Evolutionary conservation across 2,113 vertebrate genomes (phyloP), one percentile per base, ranked within the genome.

Genomic region (Chrysochloris asiatica): DNA sequence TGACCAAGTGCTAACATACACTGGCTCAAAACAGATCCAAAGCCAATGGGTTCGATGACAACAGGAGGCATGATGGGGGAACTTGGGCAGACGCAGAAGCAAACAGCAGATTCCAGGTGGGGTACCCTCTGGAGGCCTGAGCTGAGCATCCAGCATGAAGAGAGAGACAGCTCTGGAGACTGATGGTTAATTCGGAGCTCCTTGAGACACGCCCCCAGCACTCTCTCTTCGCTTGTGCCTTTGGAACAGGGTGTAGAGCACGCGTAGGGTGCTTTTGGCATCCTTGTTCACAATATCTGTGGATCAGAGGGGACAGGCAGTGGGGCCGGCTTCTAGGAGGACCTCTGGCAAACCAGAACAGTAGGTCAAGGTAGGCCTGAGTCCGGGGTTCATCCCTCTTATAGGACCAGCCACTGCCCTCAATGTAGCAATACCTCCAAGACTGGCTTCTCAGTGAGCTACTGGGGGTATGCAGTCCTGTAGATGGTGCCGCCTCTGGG

Each of bases 211-310:
- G 28, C 56, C 0, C 1, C 28, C 47, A 0, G 2, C 0, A 33
- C 2, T 1, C 1, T 22, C 84, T 2, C 47, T 47, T 50, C 47
- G 78, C 95, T 98, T 98, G 96, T 99, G 98, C 93, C 97, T 99
- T 95, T 94, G 97, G 87, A 99, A 99, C 65, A 99, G 96, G 83
- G 98, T 95, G 45, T 99, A 98, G 24, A 99, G 98, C 93, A 99
- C 94, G 77, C 98, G 96, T 97, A 99, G 93, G 0, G 98, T 98
- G 69, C 98, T 93, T 82, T 97, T 96, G 33, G 48, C 0, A 28
- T 99, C 98, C 97, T 98, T 97, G 0, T 98, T 98, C 89, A 99
- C 98, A 0, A 99, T 98, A 97, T 99, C 99, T 99, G 98, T 19
- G 77, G 94, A 93, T 24, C 41, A 94, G 71, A 94, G 48, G 95